Evolutionary conservation across 2,888 invertebrate species (phyloP), one percentile per base, ranked within the genome.

Genomic region (Pollenia griseotomentosa): DNA sequence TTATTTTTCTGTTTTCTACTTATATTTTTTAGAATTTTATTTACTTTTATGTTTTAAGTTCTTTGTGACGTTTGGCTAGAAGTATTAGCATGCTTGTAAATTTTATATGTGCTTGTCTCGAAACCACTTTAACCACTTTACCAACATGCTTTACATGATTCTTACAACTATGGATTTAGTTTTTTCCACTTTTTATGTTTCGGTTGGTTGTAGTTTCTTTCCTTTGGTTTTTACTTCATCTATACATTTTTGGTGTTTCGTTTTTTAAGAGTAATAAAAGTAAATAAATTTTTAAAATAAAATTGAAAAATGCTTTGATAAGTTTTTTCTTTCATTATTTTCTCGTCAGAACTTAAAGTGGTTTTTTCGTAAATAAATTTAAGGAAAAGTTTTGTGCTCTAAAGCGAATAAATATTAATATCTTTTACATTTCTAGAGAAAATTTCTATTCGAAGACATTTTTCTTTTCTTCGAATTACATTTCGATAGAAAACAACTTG

Each of bases 121-220:
- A 83, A 85, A 88, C 85, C 88, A 85, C 88, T 88, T 88, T 85
- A 88, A 88, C 88, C 88, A 88, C 88, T 88, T 85, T 83, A 81
- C 85, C 88, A 83, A 85, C 83, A 83, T 88, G 85, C 83, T 81
- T 88, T 85, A 85, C 85, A 85, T 83, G 88, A 83, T 85, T 88
- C 80, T 85, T 83, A 83, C 78, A 83, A 80, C 83, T 83, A 75
- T 81, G 83, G 83, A 80, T 79, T 83, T 59, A 68, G 63, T 83
- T 77, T 61, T 44, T 74, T 57, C 63, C 55, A 53, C 46, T 61
- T 7, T 57, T 57, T 16, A 6, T 66, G 65, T 59, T 51, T 68
- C 14, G 46, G 10, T 71, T 66, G 75, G 46, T 8, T 10, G 16
- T 55, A 63, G 53, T 46, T 63, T 44, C 53, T 74, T 71, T 78